These are phyloP conservation scores for Stratiomys singularior DNA, from an alignment of 2,888 invertebrate species.

Conservation along the genomic window DNA sequence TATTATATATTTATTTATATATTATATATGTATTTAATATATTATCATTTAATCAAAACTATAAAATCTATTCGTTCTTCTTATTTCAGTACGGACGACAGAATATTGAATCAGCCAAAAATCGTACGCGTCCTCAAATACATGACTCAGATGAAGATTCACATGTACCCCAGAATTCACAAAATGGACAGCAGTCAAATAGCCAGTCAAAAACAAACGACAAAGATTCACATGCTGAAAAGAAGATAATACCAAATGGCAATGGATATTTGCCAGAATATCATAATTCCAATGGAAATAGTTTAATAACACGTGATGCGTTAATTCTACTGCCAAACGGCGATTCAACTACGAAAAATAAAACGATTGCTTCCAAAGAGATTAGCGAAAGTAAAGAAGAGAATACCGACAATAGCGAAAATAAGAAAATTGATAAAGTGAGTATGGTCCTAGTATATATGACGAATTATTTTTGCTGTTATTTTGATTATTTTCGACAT, in stretches of 20 bases:
- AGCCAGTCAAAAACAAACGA: conserved; percentile 49
- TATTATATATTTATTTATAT: too few species aligned
- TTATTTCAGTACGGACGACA: conserved; percentile 81
- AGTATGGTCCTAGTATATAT: neutral
- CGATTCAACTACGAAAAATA: conserved; percentile 49
- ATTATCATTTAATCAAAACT: too few species aligned
- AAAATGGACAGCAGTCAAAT: neutral
- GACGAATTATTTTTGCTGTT: too few species aligned
- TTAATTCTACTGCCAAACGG: conserved; percentile 77
- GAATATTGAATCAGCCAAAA: conserved; percentile 78
- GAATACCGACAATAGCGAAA: neutral
- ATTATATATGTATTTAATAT: too few species aligned
- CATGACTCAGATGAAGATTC: conserved; percentile 66
- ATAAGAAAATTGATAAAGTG: conserved; percentile 19
- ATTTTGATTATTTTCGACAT: too few species aligned
- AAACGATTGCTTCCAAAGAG: conserved; percentile 42
- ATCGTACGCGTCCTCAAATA: conserved; percentile 67
- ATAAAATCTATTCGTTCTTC: conserved; percentile 49
- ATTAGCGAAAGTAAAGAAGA: conserved; percentile 42
- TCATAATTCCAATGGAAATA: conserved; percentile 66
- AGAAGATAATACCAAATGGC: conserved; percentile 47
- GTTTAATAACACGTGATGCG: conserved; percentile 79
- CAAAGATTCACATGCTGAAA: conserved; percentile 60
- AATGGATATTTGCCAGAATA: conserved; percentile 45
- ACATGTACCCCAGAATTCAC: neutral